Conservation (phyloP, 2,888 invertebrate species). For the Pelosia muscerda region DNA sequence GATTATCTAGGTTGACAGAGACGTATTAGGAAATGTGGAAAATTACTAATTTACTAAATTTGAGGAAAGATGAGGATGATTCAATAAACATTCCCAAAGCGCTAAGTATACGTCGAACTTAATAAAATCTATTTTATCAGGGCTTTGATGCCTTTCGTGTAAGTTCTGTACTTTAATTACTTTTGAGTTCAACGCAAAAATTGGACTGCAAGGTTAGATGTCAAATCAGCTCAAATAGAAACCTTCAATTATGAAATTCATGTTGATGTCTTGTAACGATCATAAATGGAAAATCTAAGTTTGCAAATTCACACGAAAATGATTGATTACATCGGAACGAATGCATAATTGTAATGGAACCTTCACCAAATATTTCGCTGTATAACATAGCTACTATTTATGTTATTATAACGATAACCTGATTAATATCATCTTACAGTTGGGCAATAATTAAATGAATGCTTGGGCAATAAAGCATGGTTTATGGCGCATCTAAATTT, state of each 20-base stretch:
- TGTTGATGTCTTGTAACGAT: neutral
- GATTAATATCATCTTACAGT: neutral
- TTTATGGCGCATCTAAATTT: neutral
- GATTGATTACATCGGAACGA: slow-evolving; percentile 35
- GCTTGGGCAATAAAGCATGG: neutral
- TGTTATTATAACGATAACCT: neutral
- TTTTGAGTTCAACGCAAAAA: too few species aligned
- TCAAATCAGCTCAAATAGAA: neutral
- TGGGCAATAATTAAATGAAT: neutral
- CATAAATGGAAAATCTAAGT: slow-evolving; percentile 14
- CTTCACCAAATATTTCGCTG: slow-evolving; percentile 28
- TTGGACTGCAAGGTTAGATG: neutral
- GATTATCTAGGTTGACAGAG: too few species aligned
- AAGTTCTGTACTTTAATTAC: neutral
- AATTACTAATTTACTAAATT: too few species aligned
- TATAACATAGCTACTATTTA: neutral
- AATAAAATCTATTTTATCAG: neutral
- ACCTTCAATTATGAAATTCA: slow-evolving; percentile 1
- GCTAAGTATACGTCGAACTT: neutral
- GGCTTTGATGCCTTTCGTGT: neutral
- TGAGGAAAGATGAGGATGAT: neutral
- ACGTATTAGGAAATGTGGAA: too few species aligned
- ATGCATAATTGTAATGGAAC: slow-evolving; percentile 33
- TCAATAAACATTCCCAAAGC: neutral
- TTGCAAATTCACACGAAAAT: slow-evolving; percentile 15